Evolutionary conservation across 2,797 vertebrate genomes (phyloP).

Genomic region (Eupleurogrammus muticus): DNA sequence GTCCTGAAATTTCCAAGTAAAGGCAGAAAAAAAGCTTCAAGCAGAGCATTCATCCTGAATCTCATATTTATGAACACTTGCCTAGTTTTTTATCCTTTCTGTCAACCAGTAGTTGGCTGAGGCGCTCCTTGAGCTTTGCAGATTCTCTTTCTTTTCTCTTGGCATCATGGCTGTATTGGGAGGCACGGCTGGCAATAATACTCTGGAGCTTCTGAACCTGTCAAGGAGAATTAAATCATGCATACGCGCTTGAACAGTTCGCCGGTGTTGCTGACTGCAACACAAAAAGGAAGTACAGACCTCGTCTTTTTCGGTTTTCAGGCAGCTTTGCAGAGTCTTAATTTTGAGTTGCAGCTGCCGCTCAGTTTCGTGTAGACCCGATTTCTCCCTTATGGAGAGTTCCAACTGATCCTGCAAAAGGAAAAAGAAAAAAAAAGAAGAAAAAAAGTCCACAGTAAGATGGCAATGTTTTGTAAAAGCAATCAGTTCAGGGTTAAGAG

Average conservation of each 20-base stretch:
- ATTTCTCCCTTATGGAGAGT: conserved; percentile 91
- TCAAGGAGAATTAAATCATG: conserved; percentile 10
- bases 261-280: neutral
- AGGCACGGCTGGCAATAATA: conserved; percentile 93
- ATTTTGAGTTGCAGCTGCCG: conserved; percentile 94
- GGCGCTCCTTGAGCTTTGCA: conserved; percentile 93
- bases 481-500: conserved; percentile 8
- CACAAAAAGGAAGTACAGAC: conserved; percentile 70
- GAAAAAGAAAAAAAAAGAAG: no score
- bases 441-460: neutral
- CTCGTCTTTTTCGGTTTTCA: conserved; percentile 98
- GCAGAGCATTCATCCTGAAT: neutral
- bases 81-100: conserved; percentile 94
- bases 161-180: conserved; percentile 96
- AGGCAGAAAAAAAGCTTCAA: neutral
- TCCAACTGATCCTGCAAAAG: conserved; percentile 92
- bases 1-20: neutral
- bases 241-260: neutral
- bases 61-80: conserved; percentile 57
- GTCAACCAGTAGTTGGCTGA: conserved; percentile 93
- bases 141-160: conserved; percentile 96
- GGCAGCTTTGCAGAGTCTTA: conserved; percentile 92
- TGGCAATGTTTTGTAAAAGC: neutral
- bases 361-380: conserved; percentile 92
- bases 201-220: conserved; percentile 97